These are phyloP conservation scores for Sebastes iracundus DNA, from an alignment of 2,797 vertebrate species.

Conservation along the genomic window DNA sequence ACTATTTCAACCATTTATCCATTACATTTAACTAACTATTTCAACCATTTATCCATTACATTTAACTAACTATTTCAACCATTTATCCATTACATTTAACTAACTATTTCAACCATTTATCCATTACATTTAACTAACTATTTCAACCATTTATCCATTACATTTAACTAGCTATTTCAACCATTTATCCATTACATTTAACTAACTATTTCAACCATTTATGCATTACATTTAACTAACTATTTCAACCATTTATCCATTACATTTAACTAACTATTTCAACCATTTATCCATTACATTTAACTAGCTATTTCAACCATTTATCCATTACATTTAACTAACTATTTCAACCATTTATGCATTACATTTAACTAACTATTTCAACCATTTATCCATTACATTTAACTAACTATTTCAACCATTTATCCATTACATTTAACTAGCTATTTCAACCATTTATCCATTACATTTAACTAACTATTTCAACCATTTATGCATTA, in stretches of 20 bases:
- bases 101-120: background rate
- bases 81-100: background rate
- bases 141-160: too few species aligned
- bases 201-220: too few species aligned
- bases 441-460: background rate
- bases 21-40: background rate
- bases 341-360: background rate
- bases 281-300: too few species aligned
- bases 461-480: background rate
- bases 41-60: too few species aligned
- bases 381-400: too few species aligned
- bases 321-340: background rate
- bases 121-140: too few species aligned
- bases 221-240: background rate
- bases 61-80: too few species aligned
- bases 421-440: background rate
- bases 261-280: too few species aligned
- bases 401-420: too few species aligned
- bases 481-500: background rate
- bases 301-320: background rate
- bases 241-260: background rate
- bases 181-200: too few species aligned
- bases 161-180: too few species aligned
- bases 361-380: background rate
- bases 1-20: background rate